These are phyloP conservation scores for Nymphalis polychloros DNA, from an alignment of 2,888 invertebrate species.

Conservation along the genomic window DNA sequence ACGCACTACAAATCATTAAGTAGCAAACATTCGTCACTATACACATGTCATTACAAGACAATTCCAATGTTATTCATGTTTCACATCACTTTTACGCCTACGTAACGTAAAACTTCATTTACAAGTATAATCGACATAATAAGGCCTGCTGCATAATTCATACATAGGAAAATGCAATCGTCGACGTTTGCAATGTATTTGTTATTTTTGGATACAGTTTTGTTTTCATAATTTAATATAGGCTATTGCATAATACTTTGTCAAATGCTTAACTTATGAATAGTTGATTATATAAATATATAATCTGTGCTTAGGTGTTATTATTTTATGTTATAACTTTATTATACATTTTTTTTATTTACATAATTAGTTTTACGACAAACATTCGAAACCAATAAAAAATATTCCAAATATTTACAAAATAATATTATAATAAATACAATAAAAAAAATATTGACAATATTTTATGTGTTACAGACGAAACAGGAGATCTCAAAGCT, in stretches of 20 bases:
- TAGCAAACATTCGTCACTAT: slow-evolving; percentile 21
- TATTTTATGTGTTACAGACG: slow-evolving; percentile 64
- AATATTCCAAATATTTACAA: neutral
- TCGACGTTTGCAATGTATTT: slow-evolving; percentile 18
- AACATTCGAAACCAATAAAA: too few species aligned
- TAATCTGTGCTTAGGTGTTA: neutral
- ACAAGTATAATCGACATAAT: slow-evolving; percentile 47
- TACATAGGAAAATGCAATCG: slow-evolving; percentile 43
- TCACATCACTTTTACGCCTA: slow-evolving; percentile 44
- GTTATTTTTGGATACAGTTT: slow-evolving; percentile 11
- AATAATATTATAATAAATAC: neutral
- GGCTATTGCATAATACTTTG: neutral
- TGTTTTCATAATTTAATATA: neutral
- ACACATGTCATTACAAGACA: slow-evolving; percentile 34
- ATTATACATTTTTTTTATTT: too few species aligned
- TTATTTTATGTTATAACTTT: too few species aligned
- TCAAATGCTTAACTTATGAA: neutral
- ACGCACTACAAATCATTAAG: slow-evolving; percentile 26
- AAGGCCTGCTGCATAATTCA: slow-evolving; percentile 47
- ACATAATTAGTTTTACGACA: too few species aligned
- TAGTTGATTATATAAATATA: neutral
- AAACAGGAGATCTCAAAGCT: slow-evolving; percentile 65
- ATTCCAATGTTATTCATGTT: slow-evolving; percentile 38
- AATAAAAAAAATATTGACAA: neutral
- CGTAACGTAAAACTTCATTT: slow-evolving; percentile 46